A percentile compares a stretch with the other conserved stretches of the same genome.
phyloP scores from a whole-genome alignment of 2,797 vertebrate species.

The Silurus aristotelis region DNA sequence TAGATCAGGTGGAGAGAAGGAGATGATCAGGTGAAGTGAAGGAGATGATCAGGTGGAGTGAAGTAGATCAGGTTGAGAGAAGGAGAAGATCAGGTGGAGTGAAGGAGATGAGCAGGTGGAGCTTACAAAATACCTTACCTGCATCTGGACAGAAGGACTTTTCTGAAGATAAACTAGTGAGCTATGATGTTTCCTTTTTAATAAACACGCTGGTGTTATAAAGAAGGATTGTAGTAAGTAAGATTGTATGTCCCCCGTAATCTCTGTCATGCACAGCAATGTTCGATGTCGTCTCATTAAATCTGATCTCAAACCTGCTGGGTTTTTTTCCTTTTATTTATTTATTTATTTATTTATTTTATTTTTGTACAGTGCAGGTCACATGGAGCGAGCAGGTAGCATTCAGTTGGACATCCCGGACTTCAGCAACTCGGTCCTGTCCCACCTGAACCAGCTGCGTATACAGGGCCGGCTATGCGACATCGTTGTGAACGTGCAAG shows the following conservation, averaged over 20 bases:
- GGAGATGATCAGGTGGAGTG: no score
- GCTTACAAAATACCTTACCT: neutral
- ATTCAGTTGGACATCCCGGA: conserved; percentile 96
- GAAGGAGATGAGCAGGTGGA: no score
- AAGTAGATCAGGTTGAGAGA: no score
- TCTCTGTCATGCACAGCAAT: no score
- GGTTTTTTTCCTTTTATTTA: neutral
- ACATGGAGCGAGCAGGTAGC: conserved; percentile 94
- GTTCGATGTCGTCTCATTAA: neutral
- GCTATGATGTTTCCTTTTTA: neutral
- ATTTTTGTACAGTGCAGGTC: conserved; percentile 38
- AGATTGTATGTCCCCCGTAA: no score
- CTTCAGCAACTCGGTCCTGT: conserved; percentile 97
- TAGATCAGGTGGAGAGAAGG: no score
- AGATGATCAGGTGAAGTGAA: no score
- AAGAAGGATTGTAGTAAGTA: neutral
- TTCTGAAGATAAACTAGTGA: neutral
- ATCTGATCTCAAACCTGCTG: neutral
- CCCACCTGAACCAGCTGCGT: conserved; percentile 93
- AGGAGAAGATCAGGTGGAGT: no score
- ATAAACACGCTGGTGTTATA: neutral
- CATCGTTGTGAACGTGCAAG: conserved; percentile 96
- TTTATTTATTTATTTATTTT: neutral
- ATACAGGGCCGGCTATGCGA: conserved; percentile 96
- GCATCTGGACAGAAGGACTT: neutral